Base-by-base conservation (phyloP, 2,888 invertebrate species). In the Thereva unica region DNA sequence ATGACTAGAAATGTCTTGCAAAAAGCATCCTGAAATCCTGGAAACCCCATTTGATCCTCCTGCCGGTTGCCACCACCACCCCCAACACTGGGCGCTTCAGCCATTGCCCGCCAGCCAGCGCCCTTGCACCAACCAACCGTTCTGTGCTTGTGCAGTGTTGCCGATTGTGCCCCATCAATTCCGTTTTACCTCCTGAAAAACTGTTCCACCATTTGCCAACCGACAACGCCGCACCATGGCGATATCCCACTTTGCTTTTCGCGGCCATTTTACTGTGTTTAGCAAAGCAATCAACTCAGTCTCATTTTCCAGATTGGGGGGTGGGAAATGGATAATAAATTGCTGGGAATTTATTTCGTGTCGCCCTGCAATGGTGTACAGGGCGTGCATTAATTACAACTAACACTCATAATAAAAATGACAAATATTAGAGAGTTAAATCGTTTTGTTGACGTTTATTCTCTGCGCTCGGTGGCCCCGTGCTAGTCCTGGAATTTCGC, bases 241-340 rank as follows among this genome's bases (percentile, higher is more conserved):
- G 57, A 59, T 59, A 59, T 47, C 57, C 41, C 45, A 38, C 37
- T 59, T 59, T 35, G 38, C 55, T 59, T 59, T 59, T 37, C 47
- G 57, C 47, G 57, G 38, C 45, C 45, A 59, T 59, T 59, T 59
- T 59, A 59, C 57, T 59, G 57, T 59, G 57, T 59, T 23, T 59
- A 59, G 57, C 57, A 59, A 59, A 59, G 57, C 57, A 59, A 59
- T 59, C 57, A 59, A 59, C 57, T 59, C 57, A 37, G 57, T 50
- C 23, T 50, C 57, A 59, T 59, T 59, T 59, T 59, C 57, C 2
- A 23, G 23, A 47, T 47, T 41, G 47, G 38, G 2, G 23, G 23
- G 23, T 23, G 23, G 45, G 38, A 59, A 59, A 59, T 59, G 57
- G 57, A 59, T 59, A 59, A 59, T 50, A 50, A 59, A 59, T 59